Evolutionary conservation across 1,140 invertebrate genomes (phyloP).

Genomic region (Andrena cerasifolii): DNA sequence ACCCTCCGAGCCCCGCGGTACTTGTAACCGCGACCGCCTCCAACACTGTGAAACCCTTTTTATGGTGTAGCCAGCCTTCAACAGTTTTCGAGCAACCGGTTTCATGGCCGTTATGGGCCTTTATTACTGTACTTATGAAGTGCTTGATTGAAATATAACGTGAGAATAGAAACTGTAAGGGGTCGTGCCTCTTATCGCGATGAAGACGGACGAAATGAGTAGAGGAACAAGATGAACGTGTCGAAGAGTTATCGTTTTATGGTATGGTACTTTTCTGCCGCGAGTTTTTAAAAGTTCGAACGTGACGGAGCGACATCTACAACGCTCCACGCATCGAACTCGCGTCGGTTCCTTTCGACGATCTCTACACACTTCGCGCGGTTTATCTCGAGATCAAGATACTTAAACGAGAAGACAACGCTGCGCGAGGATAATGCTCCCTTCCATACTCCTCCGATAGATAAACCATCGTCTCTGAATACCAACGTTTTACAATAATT

Average conservation of each 20-base stretch:
- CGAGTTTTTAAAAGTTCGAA: constrained; percentile 13
- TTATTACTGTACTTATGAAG: constrained; percentile 22
- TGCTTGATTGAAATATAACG: not conserved
- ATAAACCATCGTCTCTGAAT: constrained; percentile 16
- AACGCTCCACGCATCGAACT: too few species aligned
- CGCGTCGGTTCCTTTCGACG: not conserved
- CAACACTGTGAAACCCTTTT: constrained; percentile 2
- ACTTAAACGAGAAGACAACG: too few species aligned
- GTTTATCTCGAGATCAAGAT: constrained; percentile 40
- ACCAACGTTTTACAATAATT: constrained; percentile 39
- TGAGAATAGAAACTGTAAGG: not conserved
- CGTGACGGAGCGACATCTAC: constrained; percentile 7
- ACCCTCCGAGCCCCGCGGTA: not conserved
- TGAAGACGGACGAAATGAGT: too few species aligned
- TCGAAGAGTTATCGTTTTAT: too few species aligned
- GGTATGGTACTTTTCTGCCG: too few species aligned
- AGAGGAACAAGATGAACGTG: too few species aligned
- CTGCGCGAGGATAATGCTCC: not conserved
- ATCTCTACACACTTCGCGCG: not conserved
- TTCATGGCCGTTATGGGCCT: not conserved
- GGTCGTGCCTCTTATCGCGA: not conserved
- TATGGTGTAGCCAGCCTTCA: not conserved
- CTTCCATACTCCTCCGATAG: not conserved
- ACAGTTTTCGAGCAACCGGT: constrained; percentile 37
- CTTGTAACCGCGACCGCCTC: constrained; percentile 20